A percentile compares a stretch with the other conserved stretches of the same genome.
Conservation (phyloP, 2,113 vertebrate genomes). For the Callospermophilus lateralis region DNA sequence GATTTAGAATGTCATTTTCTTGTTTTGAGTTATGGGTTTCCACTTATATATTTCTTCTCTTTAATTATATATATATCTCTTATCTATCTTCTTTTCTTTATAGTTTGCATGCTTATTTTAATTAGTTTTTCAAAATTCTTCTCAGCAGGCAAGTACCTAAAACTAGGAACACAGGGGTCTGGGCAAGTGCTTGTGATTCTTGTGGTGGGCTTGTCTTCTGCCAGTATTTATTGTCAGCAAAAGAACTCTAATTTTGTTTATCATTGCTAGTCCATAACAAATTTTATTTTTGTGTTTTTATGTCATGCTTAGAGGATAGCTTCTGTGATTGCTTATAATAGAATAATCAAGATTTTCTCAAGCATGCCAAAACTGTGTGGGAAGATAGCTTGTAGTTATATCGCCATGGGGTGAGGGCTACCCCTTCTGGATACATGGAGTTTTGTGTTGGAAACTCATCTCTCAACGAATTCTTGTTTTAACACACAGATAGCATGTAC, state of each 20-base stretch:
- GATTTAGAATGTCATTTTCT: neutral
- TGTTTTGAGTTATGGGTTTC: neutral
- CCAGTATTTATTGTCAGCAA: constrained; percentile 21
- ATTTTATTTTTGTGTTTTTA: constrained; percentile 70
- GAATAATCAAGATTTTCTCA: constrained; percentile 66
- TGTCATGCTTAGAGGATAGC: constrained; percentile 46
- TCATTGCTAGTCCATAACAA: neutral
- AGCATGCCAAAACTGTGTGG: neutral
- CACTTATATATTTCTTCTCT: neutral
- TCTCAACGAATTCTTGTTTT: neutral
- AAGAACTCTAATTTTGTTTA: neutral
- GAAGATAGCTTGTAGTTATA: neutral
- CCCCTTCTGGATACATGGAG: neutral
- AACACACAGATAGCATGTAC: neutral
- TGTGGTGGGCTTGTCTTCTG: constrained; percentile 64
- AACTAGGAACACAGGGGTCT: constrained; percentile 71
- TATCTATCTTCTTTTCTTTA: constrained; percentile 35
- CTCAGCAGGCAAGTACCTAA: constrained; percentile 71
- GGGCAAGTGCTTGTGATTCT: constrained; percentile 58
- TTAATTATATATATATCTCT: neutral
- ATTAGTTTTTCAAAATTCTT: constrained; percentile 56
- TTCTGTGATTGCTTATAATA: constrained; percentile 58
- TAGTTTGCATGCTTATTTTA: constrained; percentile 61
- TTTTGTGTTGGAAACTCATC: neutral
- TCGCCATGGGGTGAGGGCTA: constrained; percentile 55